Base-by-base conservation (phyloP, 1,140 invertebrate genomes). In the Battus philenor region DNA sequence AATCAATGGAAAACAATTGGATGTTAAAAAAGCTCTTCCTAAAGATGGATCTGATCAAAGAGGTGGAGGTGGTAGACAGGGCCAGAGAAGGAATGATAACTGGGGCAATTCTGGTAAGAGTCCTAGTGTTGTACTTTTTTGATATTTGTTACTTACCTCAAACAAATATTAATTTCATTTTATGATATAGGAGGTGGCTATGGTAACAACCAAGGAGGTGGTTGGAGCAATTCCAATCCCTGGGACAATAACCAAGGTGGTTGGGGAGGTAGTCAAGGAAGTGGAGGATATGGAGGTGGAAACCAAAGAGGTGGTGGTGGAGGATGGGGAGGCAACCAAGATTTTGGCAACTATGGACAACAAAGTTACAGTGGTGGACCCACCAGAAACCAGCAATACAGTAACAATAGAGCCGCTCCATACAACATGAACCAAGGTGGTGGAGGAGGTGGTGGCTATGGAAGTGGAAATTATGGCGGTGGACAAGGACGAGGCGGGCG, bases 21-120 rank as follows among this genome's bases (percentile, higher is more conserved):
- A 95, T 77, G 93, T 95, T 0, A 95, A 95, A 61, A 95, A 95
- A 79, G 93, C 92, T 0, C 78, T 93, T 3, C 91, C 91, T 48
- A 92, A 92, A 70, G 87, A 90, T 59, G 92, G 92, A 36, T 90
- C 91, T 81, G 90, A 91, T 9, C 88, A 90, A 50, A 84, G 88
- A 52, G 87, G 88, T 48, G 80, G 86, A 38, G 87, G 88, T 48
- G 87, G 88, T 15, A 82, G 86, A 44, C 82, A 86, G 43, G 81
- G 87, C 1, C 71, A 76, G n/a, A 75, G 86, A 31, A 62, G 78
- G 46, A 79, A 71, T 60, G 78, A 84, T 31, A 82, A 61, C 47
- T 82, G 80, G 78, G 78, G 74, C 24, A 77, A 69, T 68, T 58
- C 68, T 50, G 74, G 74, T 76, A 63, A 44, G 60, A 44, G 43